Evolutionary conservation across 2,113 vertebrate species (phyloP).

Genomic region (Conger conger): DNA sequence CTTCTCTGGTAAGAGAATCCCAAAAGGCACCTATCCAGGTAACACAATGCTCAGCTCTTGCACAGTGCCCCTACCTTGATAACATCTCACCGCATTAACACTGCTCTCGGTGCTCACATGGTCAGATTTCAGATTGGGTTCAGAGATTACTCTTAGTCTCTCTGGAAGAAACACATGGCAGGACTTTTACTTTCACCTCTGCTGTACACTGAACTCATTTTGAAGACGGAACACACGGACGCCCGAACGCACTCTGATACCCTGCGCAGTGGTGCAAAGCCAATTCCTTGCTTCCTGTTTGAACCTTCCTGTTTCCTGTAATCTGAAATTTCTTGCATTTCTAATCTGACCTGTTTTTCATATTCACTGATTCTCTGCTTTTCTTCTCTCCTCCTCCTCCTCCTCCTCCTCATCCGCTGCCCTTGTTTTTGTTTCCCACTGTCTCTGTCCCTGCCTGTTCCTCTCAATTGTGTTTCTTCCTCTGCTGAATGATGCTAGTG

Average conservation of each 20-base stretch:
- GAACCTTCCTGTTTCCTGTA: not conserved
- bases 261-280: not conserved
- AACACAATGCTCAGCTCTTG: too few relatives aligned
- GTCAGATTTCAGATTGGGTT: too few relatives aligned
- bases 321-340: not conserved
- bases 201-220: too few relatives aligned
- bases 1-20: too few relatives aligned
- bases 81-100: not conserved
- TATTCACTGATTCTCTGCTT: constrained; percentile 39
- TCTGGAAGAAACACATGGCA: too few relatives aligned
- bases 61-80: not conserved
- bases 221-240: not conserved
- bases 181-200: too few relatives aligned
- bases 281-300: constrained; percentile 8
- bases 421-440: constrained; percentile 21
- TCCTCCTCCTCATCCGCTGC: not conserved
- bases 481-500: constrained; percentile 70
- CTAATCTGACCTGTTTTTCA: not conserved
- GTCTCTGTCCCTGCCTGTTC: not conserved
- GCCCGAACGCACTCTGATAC: not conserved
- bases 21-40: too few relatives aligned
- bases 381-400: constrained; percentile 55
- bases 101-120: too few relatives aligned
- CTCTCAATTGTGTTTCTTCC: constrained; percentile 23
- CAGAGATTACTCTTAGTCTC: too few relatives aligned